phyloP scores from a whole-genome alignment of 2,888 invertebrate species.

The Lycaena phlaeas region DNA sequence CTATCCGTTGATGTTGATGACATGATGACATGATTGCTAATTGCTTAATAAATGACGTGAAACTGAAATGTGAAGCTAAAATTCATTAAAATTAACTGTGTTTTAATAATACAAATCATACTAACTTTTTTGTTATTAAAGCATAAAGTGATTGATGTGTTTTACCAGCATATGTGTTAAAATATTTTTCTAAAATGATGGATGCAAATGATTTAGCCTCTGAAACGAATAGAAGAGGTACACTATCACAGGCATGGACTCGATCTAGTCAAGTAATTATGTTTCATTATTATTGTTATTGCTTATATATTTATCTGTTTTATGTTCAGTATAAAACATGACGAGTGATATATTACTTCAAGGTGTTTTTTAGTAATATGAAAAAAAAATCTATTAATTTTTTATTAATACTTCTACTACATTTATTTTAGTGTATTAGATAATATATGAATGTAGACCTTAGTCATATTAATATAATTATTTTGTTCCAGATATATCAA shows the following conservation, averaged over 20 bases:
- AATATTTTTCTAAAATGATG: slow-evolving; percentile 56
- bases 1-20: too few relatives aligned
- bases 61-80: neutral
- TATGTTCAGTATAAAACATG: neutral
- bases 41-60: slow-evolving; percentile 1
- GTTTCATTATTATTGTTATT: neutral
- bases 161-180: slow-evolving; percentile 1
- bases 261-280: slow-evolving; percentile 76
- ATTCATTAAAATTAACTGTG: neutral
- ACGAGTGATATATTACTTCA: too few relatives aligned
- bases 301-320: too few relatives aligned
- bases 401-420: too few relatives aligned
- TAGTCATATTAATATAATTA: too few relatives aligned
- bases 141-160: neutral
- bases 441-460: too few relatives aligned
- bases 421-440: too few relatives aligned
- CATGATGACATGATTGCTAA: too few relatives aligned
- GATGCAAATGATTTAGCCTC: slow-evolving; percentile 80
- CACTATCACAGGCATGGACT: slow-evolving; percentile 77
- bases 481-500: slow-evolving; percentile 75
- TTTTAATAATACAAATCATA: neutral
- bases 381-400: too few relatives aligned
- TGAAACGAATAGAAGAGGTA: slow-evolving; percentile 73
- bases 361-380: too few relatives aligned
- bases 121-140: neutral